These are phyloP conservation scores for Paramuricea clavata DNA, from an alignment of 92 coral and sea anemone genomes.

Conservation along the genomic window DNA sequence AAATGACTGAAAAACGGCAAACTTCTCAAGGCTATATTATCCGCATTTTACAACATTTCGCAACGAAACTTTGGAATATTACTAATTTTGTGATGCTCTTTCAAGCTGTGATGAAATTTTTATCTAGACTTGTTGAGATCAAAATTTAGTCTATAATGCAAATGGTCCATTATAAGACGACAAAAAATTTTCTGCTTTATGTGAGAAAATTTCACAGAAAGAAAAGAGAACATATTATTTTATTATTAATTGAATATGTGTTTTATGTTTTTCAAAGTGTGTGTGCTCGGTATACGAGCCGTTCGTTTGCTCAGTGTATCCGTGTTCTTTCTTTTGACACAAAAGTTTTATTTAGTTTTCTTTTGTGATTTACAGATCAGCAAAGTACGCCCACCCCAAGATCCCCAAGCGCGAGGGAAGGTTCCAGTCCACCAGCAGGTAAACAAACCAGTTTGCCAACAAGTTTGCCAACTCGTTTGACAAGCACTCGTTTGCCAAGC, in stretches of 20 bases:
- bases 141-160: too few relatives aligned
- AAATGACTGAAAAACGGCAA: too few relatives aligned
- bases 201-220: too few relatives aligned
- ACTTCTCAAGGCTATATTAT: too few relatives aligned
- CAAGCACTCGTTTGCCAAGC: background rate
- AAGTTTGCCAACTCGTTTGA: constrained; percentile 1
- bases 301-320: background rate
- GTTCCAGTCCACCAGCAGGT: background rate
- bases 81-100: too few relatives aligned
- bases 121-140: too few relatives aligned
- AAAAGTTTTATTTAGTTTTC: background rate
- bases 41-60: too few relatives aligned
- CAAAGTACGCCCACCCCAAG: constrained; percentile 21
- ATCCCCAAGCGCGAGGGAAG: background rate
- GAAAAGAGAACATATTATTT: too few relatives aligned
- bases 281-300: background rate
- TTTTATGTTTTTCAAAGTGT: background rate
- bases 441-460: constrained; percentile 23
- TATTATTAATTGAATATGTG: too few relatives aligned
- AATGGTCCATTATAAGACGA: too few relatives aligned
- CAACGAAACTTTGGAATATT: too few relatives aligned
- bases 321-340: background rate
- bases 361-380: constrained; percentile 49
- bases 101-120: too few relatives aligned
- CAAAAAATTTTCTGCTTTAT: background rate